phyloP scores from a whole-genome alignment of 2,113 vertebrate species.

The Catharus minimus region DNA sequence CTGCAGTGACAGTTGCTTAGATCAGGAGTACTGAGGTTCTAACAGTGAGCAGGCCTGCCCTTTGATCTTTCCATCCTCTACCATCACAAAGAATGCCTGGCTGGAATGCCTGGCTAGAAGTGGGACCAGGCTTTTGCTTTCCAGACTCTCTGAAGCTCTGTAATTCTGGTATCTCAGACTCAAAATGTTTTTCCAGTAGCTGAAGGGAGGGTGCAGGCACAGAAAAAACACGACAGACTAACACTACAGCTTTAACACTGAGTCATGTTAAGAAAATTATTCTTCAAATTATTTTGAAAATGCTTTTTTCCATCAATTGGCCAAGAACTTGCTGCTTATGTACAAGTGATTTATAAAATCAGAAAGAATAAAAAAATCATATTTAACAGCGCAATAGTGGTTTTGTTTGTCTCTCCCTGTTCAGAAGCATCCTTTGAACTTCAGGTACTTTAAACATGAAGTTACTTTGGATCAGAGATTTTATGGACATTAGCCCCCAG shows the following conservation, averaged over 20 bases:
- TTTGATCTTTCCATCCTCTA: not conserved
- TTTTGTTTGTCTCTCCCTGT: not conserved
- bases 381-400: not conserved
- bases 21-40: not conserved
- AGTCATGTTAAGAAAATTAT: not conserved
- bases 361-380: not conserved
- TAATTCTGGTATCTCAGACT: not conserved
- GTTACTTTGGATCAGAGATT: not conserved
- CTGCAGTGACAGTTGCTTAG: not conserved
- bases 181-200: not conserved
- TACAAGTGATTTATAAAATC: not conserved
- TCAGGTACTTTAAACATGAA: not conserved
- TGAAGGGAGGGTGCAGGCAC: not conserved
- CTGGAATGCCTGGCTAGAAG: not conserved
- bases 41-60: not conserved
- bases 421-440: not conserved
- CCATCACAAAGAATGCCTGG: not conserved
- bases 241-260: not conserved
- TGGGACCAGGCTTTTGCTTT: constrained; percentile 24
- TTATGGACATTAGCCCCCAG: not conserved
- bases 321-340: not conserved
- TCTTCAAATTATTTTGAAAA: not conserved
- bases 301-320: not conserved
- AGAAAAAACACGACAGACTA: not conserved
- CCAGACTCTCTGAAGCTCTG: not conserved